A percentile compares a stretch with the other conserved stretches of the same genome.
phyloP scores from a whole-genome alignment of 2,113 vertebrate species.

The Paradoxurus hermaphroditus region DNA sequence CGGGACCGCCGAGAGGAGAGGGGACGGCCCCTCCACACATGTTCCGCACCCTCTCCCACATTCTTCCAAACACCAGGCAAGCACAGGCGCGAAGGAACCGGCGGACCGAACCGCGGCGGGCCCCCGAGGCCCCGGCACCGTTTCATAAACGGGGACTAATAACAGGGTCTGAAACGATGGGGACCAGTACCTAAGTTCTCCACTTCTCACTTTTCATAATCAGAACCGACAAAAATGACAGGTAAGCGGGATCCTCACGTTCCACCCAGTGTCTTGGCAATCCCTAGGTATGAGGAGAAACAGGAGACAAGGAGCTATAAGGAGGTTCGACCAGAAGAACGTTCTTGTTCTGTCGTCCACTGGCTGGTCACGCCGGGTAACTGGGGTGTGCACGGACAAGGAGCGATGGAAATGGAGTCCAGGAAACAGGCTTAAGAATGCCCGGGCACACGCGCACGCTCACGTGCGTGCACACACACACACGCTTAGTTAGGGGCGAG shows the following conservation, averaged over 20 bases:
- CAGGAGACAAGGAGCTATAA: neutral
- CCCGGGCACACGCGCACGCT: accelerated
- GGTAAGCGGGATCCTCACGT: neutral
- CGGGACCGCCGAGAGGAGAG: neutral
- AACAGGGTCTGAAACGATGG: neutral
- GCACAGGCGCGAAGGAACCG: accelerated
- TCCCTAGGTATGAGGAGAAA: neutral
- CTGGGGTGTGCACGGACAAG: neutral
- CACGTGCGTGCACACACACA: neutral
- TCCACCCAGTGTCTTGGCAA: neutral
- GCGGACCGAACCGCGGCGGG: accelerated
- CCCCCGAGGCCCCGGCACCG: accelerated
- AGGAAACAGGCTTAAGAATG: neutral
- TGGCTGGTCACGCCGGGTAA: neutral
- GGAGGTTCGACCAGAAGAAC: neutral
- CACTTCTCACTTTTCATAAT: neutral
- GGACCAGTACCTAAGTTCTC: too few species aligned
- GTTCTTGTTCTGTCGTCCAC: neutral
- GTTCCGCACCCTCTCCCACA: too few species aligned
- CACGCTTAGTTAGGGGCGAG: neutral
- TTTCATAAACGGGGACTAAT: neutral
- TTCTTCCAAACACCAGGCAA: neutral
- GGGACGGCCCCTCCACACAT: accelerated
- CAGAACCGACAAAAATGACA: neutral
- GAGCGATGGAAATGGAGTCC: neutral